Evolutionary conservation across 2,113 vertebrate species (phyloP).

Genomic region (Solea senegalensis): DNA sequence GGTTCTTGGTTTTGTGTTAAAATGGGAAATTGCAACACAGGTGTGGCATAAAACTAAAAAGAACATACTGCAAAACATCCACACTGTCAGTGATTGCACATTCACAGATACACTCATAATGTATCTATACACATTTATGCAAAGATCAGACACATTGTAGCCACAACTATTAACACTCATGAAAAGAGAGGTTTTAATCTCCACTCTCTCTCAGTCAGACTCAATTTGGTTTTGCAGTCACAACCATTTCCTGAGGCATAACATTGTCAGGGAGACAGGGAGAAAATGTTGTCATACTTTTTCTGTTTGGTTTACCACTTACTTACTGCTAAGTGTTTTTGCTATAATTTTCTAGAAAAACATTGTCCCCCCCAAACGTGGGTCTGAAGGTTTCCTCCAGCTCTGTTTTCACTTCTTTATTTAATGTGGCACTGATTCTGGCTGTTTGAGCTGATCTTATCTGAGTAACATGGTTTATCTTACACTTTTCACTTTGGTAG

Average conservation of each 20-base stretch:
- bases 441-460: constrained; percentile 1
- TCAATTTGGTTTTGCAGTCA: too few species aligned
- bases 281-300: neutral
- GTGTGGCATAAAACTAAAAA: constrained; percentile 8
- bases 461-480: neutral
- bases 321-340: neutral
- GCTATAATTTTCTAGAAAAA: neutral
- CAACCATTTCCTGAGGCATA: neutral
- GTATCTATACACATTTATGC: constrained; percentile 4
- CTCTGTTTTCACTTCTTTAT: neutral
- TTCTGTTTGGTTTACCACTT: constrained; percentile 7
- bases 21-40: constrained; percentile 5
- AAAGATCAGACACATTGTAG: neutral
- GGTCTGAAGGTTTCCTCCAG: neutral
- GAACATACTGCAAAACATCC: neutral
- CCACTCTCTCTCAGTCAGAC: too few species aligned
- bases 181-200: neutral
- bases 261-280: neutral
- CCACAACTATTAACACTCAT: neutral
- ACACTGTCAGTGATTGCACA: neutral
- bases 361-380: neutral
- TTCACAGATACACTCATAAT: neutral
- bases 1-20: constrained; percentile 13
- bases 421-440: neutral
- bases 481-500: neutral